Percentiles rank a stretch among this genome's conserved stretches.
Evolutionary conservation across 1,140 invertebrate genomes (phyloP).

Genomic region (Drosophila nigrodunni): DNA sequence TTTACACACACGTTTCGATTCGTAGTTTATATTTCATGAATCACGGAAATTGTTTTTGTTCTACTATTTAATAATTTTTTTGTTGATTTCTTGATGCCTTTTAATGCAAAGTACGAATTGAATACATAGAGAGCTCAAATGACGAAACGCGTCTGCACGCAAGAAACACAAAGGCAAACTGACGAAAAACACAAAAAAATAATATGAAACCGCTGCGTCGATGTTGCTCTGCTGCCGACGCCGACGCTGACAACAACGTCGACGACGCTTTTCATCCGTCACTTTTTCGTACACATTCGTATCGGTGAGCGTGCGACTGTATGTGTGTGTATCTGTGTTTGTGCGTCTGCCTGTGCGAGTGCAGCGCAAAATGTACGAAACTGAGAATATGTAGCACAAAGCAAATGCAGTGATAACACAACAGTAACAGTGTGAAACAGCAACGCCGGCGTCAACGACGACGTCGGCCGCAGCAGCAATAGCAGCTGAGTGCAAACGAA

Average conservation of each 20-base stretch:
- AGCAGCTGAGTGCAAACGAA: conserved; percentile 52
- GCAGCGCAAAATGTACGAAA: conserved; percentile 63
- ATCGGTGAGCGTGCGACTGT: conserved; percentile 2
- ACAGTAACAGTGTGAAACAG: conserved; percentile 35
- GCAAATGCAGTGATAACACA: conserved; percentile 76
- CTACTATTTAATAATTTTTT: conserved; percentile 15
- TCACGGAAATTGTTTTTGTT: conserved; percentile 21
- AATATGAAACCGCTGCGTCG: conserved; percentile 40
- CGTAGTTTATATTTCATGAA: conserved; percentile 22
- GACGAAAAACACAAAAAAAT: conserved; percentile 56
- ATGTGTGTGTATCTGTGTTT: conserved; percentile 18
- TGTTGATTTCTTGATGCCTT: neutral
- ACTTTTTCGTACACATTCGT: conserved; percentile 43
- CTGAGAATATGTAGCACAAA: conserved; percentile 63
- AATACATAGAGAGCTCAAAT: conserved; percentile 34
- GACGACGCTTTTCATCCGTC: conserved; percentile 36
- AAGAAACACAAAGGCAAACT: conserved; percentile 73
- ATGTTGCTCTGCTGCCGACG: conserved; percentile 25
- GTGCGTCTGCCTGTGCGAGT: conserved; percentile 22
- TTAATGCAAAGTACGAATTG: conserved; percentile 28
- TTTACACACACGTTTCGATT: neutral
- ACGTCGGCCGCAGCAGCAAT: conserved; percentile 58
- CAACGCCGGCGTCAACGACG: neutral
- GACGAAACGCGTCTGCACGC: conserved; percentile 73
- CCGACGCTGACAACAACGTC: conserved; percentile 26